Evolutionary conservation across 2,113 vertebrate species (phyloP), one percentile per base, ranked within the genome.

Genomic region (Corythornis vintsioides): DNA sequence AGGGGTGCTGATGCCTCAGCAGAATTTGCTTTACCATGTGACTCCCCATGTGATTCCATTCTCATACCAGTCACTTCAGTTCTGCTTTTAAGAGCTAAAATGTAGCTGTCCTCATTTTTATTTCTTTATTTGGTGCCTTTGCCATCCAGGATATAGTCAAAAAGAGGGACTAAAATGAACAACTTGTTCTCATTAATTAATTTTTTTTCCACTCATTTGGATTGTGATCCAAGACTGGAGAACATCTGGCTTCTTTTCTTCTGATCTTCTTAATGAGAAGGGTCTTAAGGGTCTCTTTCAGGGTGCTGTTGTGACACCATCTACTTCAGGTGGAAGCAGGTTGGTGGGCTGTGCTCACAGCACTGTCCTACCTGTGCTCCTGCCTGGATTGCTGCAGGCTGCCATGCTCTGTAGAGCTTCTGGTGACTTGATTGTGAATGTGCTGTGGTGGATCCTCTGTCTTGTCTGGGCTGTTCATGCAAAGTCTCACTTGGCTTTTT

Each of bases 121-220:
- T 53, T 74, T 13, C 24, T 50, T 64, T 9, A 13, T 17, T 59
- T 89, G 87, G 59, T 57, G 59, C 82, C 59, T 94, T 57, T 91
- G 71, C 78, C 50, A 79, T 56, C 63, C 71, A 63, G 47, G 69
- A 38, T 83, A 45, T 42, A 60, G 72, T 81, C 86, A 73, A 80
- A 90, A 94, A 73, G 63, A 47, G 52, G 84, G 25, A 84, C 66
- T 89, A 45, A 91, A 92, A 65, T 29, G 87, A 93, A 48, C 74
- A 61, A 42, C 31, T 85, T 92, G 66, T 57, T 71, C 26, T 74
- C 24, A 18, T 45, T 25, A 5, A 18, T 29, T 59, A 7, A 35
- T 35, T 43, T 57, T 25, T 47, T 15, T 10, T 11, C 3, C 22
- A 35, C 31, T 16, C 29, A 63, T 53, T 40, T 70, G 50, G 50